Percentiles rank a stretch among this genome's conserved stretches.
Conservation (phyloP, 2,797 vertebrate genomes). For the Siniperca scherzeri region DNA sequence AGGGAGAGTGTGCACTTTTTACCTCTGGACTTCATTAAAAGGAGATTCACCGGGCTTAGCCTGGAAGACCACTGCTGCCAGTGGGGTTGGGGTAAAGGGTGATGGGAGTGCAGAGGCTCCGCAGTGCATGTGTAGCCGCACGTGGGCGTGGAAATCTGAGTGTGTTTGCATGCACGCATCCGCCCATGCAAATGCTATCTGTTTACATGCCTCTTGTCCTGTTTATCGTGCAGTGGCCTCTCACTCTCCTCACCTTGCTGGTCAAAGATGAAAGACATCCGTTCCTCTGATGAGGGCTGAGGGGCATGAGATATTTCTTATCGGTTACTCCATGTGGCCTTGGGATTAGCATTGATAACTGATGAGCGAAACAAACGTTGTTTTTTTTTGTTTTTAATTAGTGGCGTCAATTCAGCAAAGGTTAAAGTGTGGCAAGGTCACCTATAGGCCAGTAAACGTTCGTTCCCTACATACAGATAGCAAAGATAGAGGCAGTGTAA, state of each 20-base stretch:
- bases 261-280: conserved; percentile 60
- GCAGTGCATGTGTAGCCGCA: conserved; percentile 8
- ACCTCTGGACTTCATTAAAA: conserved; percentile 79
- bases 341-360: conserved; percentile 56
- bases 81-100: conserved; percentile 25
- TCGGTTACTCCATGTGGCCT: conserved; percentile 21
- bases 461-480: not conserved
- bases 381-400: conserved; percentile 25
- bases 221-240: conserved; percentile 48
- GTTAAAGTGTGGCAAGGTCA: conserved; percentile 39
- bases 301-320: conserved; percentile 47
- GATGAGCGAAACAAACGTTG: not conserved
- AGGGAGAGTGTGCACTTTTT: conserved; percentile 64
- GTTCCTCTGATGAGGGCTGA: conserved; percentile 46
- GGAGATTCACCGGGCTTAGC: conserved; percentile 74
- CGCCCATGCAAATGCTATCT: not conserved
- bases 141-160: not conserved
- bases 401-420: conserved; percentile 26
- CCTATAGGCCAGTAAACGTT: not conserved
- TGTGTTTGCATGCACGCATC: not conserved
- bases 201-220: not conserved
- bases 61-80: conserved; percentile 59
- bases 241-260: conserved; percentile 21
- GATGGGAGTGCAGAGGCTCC: conserved; percentile 13
- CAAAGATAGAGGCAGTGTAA: not conserved